phyloP scores from a whole-genome alignment of 1,140 invertebrate species.

The Lordiphosa collinella region DNA sequence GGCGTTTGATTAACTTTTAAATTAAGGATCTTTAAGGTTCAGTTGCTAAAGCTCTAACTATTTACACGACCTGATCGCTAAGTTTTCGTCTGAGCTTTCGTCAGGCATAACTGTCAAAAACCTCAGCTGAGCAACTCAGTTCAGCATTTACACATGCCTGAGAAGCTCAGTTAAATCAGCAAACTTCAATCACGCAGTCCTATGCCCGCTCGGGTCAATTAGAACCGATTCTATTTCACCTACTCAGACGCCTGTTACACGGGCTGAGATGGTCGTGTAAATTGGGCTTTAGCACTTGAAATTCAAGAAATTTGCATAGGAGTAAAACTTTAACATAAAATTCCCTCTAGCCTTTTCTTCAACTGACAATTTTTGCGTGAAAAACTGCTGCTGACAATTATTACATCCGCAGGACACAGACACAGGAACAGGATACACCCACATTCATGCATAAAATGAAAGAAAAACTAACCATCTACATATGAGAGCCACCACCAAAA shows the following conservation, averaged over 20 bases:
- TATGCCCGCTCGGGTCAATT: too few relatives aligned
- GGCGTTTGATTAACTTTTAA: background rate
- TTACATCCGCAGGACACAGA: conserved; percentile 66
- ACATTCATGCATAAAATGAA: conserved; percentile 29
- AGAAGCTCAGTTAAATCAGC: too few relatives aligned
- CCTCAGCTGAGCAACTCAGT: too few relatives aligned
- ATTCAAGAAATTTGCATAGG: conserved; percentile 39
- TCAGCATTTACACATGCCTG: too few relatives aligned
- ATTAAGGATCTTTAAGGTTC: background rate
- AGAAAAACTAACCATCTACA: conserved; percentile 37
- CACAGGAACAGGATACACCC: conserved; percentile 22
- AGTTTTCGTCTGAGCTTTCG: too few relatives aligned
- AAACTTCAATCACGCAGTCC: too few relatives aligned
- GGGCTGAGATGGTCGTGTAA: too few relatives aligned
- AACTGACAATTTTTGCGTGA: conserved; percentile 54
- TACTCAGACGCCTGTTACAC: too few relatives aligned
- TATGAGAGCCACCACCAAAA: conserved; percentile 15
- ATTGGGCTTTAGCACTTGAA: conserved; percentile 31
- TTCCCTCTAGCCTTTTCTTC: conserved; percentile 68
- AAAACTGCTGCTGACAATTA: conserved; percentile 74
- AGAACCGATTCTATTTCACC: too few relatives aligned
- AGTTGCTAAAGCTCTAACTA: too few relatives aligned
- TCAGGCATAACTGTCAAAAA: too few relatives aligned
- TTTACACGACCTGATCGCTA: too few relatives aligned
- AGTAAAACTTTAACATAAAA: conserved; percentile 54